Conservation (phyloP, 1,140 invertebrate genomes). For the Drosophila navojoa region DNA sequence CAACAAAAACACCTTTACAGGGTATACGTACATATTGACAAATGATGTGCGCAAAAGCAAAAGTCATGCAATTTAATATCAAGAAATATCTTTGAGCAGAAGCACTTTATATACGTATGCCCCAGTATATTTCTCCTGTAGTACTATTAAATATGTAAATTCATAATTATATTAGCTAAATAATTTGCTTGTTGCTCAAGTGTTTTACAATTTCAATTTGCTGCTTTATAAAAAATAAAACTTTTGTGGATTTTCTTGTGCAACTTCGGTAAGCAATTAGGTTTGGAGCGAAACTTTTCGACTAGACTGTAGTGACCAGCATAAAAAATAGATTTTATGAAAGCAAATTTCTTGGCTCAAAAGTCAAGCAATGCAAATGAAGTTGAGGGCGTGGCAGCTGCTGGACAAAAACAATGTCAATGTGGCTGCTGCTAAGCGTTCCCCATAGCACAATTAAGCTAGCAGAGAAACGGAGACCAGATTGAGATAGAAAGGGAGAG, state of each 20-base stretch:
- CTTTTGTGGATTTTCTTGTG: conserved; percentile 7
- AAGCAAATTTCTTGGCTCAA: conserved; percentile 46
- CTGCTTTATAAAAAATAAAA: neutral
- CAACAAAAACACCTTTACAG: neutral
- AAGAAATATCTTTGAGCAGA: no score
- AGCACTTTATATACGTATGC: no score
- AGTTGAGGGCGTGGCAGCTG: neutral
- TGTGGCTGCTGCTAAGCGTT: conserved; percentile 41
- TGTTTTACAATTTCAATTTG: conserved; percentile 11
- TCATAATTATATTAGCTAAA: no score
- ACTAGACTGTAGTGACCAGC: conserved; percentile 16
- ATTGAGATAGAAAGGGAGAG: neutral
- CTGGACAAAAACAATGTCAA: conserved; percentile 41
- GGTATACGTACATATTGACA: conserved; percentile 13
- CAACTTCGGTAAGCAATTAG: conserved; percentile 39
- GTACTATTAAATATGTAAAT: no score
- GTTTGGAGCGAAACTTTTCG: conserved; percentile 18
- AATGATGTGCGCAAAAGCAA: conserved; percentile 11
- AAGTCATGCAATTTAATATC: neutral
- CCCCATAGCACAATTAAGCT: conserved; percentile 50
- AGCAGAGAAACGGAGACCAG: neutral
- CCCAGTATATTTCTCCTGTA: no score
- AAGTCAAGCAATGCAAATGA: conserved; percentile 48
- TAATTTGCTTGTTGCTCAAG: neutral
- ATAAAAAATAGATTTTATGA: conserved; percentile 32